Conservation (phyloP, 2,797 vertebrate species). For the Chaunax sp. region DNA sequence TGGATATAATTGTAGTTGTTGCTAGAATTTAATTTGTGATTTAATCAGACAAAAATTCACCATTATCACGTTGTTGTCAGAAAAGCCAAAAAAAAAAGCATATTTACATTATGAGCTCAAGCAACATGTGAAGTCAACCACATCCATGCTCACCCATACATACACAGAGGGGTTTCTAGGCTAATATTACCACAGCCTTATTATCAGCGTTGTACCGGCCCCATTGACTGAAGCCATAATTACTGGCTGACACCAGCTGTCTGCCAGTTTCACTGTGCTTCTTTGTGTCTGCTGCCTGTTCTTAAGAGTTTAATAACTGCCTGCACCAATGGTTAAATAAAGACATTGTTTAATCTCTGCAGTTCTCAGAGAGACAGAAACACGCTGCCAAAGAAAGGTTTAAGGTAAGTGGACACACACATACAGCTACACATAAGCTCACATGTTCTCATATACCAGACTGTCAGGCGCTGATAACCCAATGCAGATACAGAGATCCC, state of each 20-base stretch:
- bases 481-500: constrained; percentile 24
- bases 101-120: constrained; percentile 5
- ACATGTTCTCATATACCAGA: neutral
- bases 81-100: constrained; percentile 10
- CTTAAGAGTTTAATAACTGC: constrained; percentile 66
- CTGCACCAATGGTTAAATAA: constrained; percentile 57
- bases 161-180: constrained; percentile 2
- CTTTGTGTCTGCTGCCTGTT: constrained; percentile 62
- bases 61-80: neutral
- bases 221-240: constrained; percentile 70
- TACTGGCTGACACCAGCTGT: constrained; percentile 63
- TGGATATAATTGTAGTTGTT: neutral
- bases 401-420: constrained; percentile 84
- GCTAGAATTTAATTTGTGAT: neutral
- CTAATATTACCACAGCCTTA: constrained; percentile 64
- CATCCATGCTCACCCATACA: neutral
- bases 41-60: constrained; percentile 6
- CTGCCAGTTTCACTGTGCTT: constrained; percentile 51
- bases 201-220: constrained; percentile 61
- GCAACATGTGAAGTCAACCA: constrained; percentile 8
- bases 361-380: constrained; percentile 92
- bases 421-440: neutral
- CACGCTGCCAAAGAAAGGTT: constrained; percentile 95
- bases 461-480: no score
- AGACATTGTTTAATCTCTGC: constrained; percentile 70